Conservation (phyloP, 2,797 vertebrate species). For the Chelidonichthys spinosus region DNA sequence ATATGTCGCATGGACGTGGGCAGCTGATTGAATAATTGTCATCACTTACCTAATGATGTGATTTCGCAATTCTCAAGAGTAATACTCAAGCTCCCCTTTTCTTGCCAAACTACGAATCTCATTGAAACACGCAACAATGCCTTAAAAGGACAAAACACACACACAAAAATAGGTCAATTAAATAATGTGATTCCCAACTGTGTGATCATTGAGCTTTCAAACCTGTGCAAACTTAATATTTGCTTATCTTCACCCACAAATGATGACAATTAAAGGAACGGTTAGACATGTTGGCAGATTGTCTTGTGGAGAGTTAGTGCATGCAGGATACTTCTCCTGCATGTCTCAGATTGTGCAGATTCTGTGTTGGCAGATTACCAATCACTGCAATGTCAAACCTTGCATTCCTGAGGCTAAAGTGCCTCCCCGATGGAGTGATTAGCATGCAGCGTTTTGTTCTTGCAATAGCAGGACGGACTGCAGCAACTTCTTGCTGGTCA, state of each 20-base stretch:
- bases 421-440: slow-evolving; percentile 25
- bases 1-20: background rate
- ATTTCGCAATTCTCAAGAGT: slow-evolving; percentile 29
- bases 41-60: slow-evolving; percentile 9
- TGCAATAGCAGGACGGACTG: background rate
- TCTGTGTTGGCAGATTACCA: slow-evolving; percentile 26
- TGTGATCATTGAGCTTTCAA: background rate
- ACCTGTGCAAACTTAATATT: background rate
- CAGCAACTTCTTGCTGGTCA: background rate
- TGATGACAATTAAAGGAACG: background rate
- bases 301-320: background rate
- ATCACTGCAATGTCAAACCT: slow-evolving; percentile 38
- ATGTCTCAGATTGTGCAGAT: background rate
- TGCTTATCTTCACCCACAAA: background rate
- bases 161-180: background rate
- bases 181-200: background rate
- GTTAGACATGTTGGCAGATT: background rate
- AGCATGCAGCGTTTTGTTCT: slow-evolving; percentile 23
- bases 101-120: background rate
- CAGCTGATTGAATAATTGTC: slow-evolving; percentile 39
- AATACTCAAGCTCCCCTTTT: background rate
- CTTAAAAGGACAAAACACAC: background rate
- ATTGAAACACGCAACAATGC: background rate
- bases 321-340: background rate
- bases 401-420: slow-evolving; percentile 25